phyloP scores from a whole-genome alignment of 2,888 invertebrate genomes.

The Cryptocephalus primarius region DNA sequence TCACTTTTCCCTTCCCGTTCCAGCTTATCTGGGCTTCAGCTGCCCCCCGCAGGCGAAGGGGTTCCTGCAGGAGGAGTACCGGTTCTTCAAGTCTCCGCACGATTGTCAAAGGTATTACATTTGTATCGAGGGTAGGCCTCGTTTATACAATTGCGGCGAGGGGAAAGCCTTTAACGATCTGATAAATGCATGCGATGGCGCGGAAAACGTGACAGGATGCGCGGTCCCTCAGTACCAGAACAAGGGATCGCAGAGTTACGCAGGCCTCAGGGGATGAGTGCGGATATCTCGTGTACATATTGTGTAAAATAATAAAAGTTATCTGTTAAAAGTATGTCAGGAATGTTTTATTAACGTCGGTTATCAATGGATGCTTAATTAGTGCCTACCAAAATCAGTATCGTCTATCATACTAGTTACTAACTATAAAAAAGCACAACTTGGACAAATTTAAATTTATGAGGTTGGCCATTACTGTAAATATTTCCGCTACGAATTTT shows the following conservation, averaged over 20 bases:
- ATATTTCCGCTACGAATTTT: too few species aligned
- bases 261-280: not conserved
- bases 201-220: conserved; percentile 69
- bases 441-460: too few species aligned
- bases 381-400: too few species aligned
- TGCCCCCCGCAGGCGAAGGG: conserved; percentile 55
- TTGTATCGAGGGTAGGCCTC: conserved; percentile 59
- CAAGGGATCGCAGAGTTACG: conserved; percentile 1
- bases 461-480: too few species aligned
- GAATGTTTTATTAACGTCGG: too few species aligned
- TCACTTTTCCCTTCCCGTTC: conserved; percentile 18
- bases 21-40: conserved; percentile 67
- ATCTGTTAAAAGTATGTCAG: too few species aligned
- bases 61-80: conserved; percentile 38
- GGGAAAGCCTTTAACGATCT: conserved; percentile 68
- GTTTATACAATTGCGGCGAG: conserved; percentile 65
- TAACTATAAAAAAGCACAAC: too few species aligned
- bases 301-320: too few species aligned
- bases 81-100: conserved; percentile 44
- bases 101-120: conserved; percentile 73
- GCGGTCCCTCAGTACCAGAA: conserved; percentile 28
- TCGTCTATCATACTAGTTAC: too few species aligned
- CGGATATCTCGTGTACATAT: not conserved
- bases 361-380: too few species aligned
- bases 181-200: conserved; percentile 60